These are phyloP conservation scores for Benthosema pterotum DNA, from an alignment of 2,797 vertebrate species.

Conservation along the genomic window DNA sequence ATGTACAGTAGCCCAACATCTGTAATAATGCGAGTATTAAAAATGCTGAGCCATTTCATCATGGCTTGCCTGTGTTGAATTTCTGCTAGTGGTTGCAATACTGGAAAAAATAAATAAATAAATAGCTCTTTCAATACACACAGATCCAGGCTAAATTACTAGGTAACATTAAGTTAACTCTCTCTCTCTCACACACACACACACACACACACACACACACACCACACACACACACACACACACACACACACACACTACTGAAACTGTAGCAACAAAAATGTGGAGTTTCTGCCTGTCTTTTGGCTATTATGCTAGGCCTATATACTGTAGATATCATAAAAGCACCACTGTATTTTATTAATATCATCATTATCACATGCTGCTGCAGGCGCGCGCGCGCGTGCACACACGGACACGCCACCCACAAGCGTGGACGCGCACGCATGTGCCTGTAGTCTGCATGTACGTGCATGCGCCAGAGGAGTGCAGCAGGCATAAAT, in stretches of 20 bases:
- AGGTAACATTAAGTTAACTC: neutral
- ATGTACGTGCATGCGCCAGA: conserved; percentile 44
- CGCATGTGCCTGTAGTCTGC: neutral
- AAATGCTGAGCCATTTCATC: neutral
- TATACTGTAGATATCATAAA: too few species aligned
- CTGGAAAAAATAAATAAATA: too few species aligned
- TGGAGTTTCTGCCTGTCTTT: too few species aligned
- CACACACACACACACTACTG: neutral
- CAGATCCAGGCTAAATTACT: neutral
- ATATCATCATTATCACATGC: too few species aligned
- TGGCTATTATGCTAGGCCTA: too few species aligned
- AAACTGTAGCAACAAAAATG: too few species aligned
- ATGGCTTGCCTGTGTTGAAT: neutral
- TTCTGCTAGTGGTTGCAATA: too few species aligned
- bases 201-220: conserved; percentile 1
- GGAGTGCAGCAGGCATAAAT: conserved; percentile 48
- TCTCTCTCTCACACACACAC: neutral
- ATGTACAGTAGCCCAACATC: neutral
- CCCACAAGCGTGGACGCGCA: neutral
- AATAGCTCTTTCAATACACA: neutral
- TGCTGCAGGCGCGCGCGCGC: neutral
- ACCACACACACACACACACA: neutral
- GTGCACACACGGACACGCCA: neutral
- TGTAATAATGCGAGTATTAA: neutral
- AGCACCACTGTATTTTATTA: too few species aligned